phyloP scores from a whole-genome alignment of 2,113 vertebrate species.

The Castor canadensis region DNA sequence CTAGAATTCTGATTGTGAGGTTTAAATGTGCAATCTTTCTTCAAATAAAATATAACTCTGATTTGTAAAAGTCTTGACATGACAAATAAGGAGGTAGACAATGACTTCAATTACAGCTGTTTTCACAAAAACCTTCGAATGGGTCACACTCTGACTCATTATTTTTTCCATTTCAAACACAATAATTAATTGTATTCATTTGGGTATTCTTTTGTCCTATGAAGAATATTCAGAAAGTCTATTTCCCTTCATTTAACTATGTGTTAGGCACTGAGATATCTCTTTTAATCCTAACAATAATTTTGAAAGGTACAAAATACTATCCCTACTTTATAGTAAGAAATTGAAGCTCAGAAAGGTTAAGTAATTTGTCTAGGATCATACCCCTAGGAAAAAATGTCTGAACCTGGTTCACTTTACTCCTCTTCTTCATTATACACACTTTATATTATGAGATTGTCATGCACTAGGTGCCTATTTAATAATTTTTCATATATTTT shows the following conservation, averaged over 20 bases:
- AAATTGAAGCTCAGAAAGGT: constrained; percentile 18
- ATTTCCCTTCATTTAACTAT: constrained; percentile 18
- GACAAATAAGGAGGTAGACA: constrained; percentile 33
- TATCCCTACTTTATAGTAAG: not conserved
- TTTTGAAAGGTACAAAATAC: not conserved
- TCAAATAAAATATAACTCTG: constrained; percentile 40
- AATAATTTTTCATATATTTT: not conserved
- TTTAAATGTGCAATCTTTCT: constrained; percentile 44
- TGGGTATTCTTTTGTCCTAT: constrained; percentile 24
- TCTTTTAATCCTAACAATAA: not conserved
- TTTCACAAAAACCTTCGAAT: constrained; percentile 36
- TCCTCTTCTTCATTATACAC: not conserved
- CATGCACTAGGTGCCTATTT: not conserved
- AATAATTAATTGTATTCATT: constrained; percentile 63
- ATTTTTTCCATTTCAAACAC: constrained; percentile 54
- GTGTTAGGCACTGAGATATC: not conserved
- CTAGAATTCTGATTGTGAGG: not conserved
- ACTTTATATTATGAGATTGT: not conserved
- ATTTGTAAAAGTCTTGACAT: constrained; percentile 43
- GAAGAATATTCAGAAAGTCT: constrained; percentile 9
- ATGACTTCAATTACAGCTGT: constrained; percentile 40
- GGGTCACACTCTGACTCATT: not conserved
- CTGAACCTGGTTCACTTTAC: not conserved
- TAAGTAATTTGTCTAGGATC: constrained; percentile 1
- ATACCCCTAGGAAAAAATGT: not conserved